Evolutionary conservation across 1,140 invertebrate species (phyloP).

Genomic region (Drosophila tristis): DNA sequence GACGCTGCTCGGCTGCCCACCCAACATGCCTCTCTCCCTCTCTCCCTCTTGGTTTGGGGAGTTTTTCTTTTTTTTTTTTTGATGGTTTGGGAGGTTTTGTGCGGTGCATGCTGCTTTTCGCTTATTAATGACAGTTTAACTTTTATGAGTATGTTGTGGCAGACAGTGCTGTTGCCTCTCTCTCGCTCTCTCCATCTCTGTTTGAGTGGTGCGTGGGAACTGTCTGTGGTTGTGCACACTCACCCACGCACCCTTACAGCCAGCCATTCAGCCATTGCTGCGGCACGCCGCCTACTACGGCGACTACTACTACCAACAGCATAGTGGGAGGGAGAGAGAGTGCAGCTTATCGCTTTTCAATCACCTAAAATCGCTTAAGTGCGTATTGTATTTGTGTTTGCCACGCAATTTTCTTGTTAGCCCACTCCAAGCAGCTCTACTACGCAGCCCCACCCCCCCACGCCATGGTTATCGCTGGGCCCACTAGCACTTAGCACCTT

Average conservation of each 20-base stretch:
- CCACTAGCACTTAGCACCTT: slow-evolving; percentile 70
- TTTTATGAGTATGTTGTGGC: slow-evolving; percentile 68
- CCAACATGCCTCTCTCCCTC: neutral
- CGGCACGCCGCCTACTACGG: neutral
- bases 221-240: slow-evolving; percentile 35
- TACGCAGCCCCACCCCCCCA: neutral
- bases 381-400: slow-evolving; percentile 58
- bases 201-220: slow-evolving; percentile 36
- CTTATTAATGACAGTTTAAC: slow-evolving; percentile 76
- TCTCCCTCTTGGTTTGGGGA: neutral
- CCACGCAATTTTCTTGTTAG: slow-evolving; percentile 78
- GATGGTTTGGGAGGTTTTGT: neutral
- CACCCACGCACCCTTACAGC: neutral
- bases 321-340: slow-evolving; percentile 3
- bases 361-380: slow-evolving; percentile 47
- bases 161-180: slow-evolving; percentile 29
- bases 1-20: slow-evolving; percentile 28
- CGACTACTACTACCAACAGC: neutral
- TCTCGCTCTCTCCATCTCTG: neutral
- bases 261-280: neutral
- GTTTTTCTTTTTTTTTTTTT: too few species aligned
- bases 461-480: slow-evolving; percentile 9
- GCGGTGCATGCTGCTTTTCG: slow-evolving; percentile 16
- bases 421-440: slow-evolving; percentile 1
- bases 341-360: slow-evolving; percentile 52